Base-by-base conservation (phyloP, 2,113 vertebrate species). In the Saccopteryx bilineata region DNA sequence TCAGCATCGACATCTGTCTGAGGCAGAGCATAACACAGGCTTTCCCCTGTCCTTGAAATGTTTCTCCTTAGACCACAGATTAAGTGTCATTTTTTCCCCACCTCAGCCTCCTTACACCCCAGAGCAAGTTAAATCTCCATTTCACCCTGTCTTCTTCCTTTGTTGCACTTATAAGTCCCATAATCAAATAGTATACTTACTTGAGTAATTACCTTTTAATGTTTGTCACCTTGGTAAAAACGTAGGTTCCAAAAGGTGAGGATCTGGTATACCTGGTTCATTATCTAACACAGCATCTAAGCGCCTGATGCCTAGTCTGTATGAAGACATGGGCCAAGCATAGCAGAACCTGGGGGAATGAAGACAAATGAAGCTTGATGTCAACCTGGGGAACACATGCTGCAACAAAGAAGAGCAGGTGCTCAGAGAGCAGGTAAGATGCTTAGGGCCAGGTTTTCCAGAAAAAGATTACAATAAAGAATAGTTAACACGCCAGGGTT, bases 401-500 rank as follows among this genome's bases (percentile, higher is more conserved):
- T 33, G 2, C 74, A 26, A 31, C 39, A 54, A 81, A 33, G 63
- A 91, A 84, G 74, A 93, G 9, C 5, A 12, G 26, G 7, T 5
- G 10, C 26, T 15, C n/a, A 46, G 86, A n/a, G 61, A 39, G 24
- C 15, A 19, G 72, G 54, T 54, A 54, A 28, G 31, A 72, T 52
- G 54, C 71, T 66, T 33, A 80, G 19, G 71, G 7, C 19, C 15
- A 46, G 17, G 12, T 96, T 71, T 91, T 66, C 75, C 72, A n/a
- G 88, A 75, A 94, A 94, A 58, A 50, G 95, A 89, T 88, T 82
- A 52, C 31, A 86, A 80, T 80, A 61, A 90, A 95, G 54, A 91
- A 46, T 74, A n/a, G 63, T 94, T 58, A 19, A 4, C 4, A 18
- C 11, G 39, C 83, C 26, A 52, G 58, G 65, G 95, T 85, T 91